Percentiles rank a stretch among this genome's conserved stretches.
Evolutionary conservation across 92 coral and sea anemone species (phyloP).

Genomic region (Scolanthus callimorphus): DNA sequence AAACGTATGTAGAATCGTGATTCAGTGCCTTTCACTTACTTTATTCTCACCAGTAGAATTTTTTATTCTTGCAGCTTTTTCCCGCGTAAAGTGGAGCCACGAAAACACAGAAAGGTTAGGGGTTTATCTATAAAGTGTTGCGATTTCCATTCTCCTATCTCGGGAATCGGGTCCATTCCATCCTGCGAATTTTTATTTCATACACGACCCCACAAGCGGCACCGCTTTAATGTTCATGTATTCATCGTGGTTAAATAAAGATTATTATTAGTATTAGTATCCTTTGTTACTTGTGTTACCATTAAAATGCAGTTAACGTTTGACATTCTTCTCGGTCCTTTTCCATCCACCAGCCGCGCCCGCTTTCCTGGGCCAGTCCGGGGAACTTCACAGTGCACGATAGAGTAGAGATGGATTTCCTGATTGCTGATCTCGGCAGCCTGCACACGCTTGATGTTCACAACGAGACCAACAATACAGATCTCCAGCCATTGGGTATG

Average conservation of each 20-base stretch:
- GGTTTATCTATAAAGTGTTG: not conserved
- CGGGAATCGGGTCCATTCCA: not conserved
- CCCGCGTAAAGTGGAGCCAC: constrained; percentile 54
- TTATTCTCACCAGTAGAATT: too few relatives aligned
- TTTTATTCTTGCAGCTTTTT: constrained; percentile 19
- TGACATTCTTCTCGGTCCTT: too few relatives aligned
- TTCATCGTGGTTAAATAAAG: too few relatives aligned
- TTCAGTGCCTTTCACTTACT: too few relatives aligned
- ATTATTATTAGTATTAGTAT: too few relatives aligned
- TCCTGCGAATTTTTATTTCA: not conserved
- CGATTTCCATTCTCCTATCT: not conserved
- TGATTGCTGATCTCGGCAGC: constrained; percentile 78
- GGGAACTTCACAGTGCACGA: constrained; percentile 86
- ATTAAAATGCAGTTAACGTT: too few relatives aligned
- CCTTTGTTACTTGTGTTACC: too few relatives aligned
- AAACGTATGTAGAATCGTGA: constrained; percentile 86
- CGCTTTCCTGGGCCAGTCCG: constrained; percentile 95
- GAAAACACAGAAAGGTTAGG: constrained; percentile 60
- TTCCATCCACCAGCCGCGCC: constrained; percentile 96
- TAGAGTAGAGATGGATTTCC: constrained; percentile 77
- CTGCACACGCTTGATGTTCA: not conserved
- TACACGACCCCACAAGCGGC: too few relatives aligned
- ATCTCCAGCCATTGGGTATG: too few relatives aligned
- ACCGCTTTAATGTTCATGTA: too few relatives aligned
- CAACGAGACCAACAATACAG: not conserved